Percentiles rank a stretch among this genome's conserved stretches.
These are phyloP conservation scores for Neopelma chrysocephalum DNA, from an alignment of 2,797 vertebrate genomes.

Conservation along the genomic window DNA sequence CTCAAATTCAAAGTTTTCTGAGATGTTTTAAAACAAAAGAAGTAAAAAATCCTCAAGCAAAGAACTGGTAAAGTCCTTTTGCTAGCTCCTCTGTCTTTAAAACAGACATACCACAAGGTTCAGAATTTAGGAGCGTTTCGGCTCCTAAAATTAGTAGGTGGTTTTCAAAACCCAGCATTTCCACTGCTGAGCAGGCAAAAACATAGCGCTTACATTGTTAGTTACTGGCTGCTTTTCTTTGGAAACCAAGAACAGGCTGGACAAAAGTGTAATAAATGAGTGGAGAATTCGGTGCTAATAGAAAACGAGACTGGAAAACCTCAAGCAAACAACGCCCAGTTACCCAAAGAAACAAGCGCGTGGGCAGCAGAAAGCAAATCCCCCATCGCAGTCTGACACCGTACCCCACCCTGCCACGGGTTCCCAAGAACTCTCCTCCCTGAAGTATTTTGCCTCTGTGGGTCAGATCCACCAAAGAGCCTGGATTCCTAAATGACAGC, in stretches of 20 bases:
- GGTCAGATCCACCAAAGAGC: neutral
- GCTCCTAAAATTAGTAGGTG: slow-evolving; percentile 69
- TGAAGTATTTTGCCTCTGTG: neutral
- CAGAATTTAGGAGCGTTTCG: slow-evolving; percentile 50
- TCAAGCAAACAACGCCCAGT: slow-evolving; percentile 31
- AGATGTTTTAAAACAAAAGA: neutral
- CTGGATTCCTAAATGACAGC: neutral
- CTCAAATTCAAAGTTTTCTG: neutral
- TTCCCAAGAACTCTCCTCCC: neutral
- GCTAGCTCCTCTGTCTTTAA: slow-evolving; percentile 20
- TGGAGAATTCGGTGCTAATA: slow-evolving; percentile 54
- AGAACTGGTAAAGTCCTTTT: neutral
- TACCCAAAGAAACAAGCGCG: neutral
- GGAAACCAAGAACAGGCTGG: slow-evolving; percentile 47
- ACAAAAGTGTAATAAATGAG: slow-evolving; percentile 54
- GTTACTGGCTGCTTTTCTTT: slow-evolving; percentile 49
- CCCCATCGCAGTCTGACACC: neutral
- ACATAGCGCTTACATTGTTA: neutral
- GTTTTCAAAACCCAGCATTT: slow-evolving; percentile 71
- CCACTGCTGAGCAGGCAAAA: slow-evolving; percentile 70
- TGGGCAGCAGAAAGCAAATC: slow-evolving; percentile 7
- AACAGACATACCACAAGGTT: slow-evolving; percentile 44
- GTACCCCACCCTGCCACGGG: neutral
- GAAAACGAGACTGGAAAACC: slow-evolving; percentile 45
- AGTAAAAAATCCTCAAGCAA: neutral